phyloP scores from a whole-genome alignment of 2,888 invertebrate genomes.

The Melipona bicolor region DNA sequence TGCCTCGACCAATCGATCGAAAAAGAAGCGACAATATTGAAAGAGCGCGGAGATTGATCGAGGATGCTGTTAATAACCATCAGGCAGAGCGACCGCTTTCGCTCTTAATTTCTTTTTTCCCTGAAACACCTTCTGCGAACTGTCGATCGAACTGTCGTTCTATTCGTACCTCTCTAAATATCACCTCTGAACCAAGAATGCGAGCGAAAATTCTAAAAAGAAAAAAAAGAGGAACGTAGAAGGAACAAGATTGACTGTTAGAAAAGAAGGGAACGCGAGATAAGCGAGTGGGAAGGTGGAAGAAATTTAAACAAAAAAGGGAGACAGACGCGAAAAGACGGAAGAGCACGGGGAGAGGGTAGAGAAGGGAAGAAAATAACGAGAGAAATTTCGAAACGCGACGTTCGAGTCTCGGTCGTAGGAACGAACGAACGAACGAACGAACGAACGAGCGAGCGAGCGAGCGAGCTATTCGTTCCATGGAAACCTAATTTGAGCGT shows the following conservation, averaged over 20 bases:
- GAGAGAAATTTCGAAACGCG: slow-evolving; percentile 62
- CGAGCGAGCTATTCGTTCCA: slow-evolving; percentile 63
- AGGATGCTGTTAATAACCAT: neutral
- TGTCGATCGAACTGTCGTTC: no score
- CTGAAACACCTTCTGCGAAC: neutral
- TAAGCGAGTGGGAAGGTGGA: neutral
- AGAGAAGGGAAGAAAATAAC: slow-evolving; percentile 33
- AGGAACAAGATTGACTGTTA: neutral
- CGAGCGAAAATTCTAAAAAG: neutral
- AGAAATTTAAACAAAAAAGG: slow-evolving; percentile 31
- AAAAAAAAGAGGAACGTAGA: neutral
- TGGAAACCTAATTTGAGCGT: slow-evolving; percentile 68
- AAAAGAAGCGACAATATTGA: neutral
- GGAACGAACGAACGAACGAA: slow-evolving; percentile 48
- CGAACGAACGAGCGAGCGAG: slow-evolving; percentile 45
- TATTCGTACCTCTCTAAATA: neutral
- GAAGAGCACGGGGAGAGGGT: neutral
- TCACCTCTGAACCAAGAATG: neutral
- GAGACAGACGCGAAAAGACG: slow-evolving; percentile 7
- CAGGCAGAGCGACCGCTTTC: neutral
- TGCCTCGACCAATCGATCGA: slow-evolving; percentile 30
- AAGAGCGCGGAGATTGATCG: neutral
- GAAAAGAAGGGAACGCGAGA: neutral
- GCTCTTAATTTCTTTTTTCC: no score
- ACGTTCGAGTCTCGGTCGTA: slow-evolving; percentile 57